Base-by-base conservation (phyloP, 2,888 invertebrate species). In the Melieria picta region DNA sequence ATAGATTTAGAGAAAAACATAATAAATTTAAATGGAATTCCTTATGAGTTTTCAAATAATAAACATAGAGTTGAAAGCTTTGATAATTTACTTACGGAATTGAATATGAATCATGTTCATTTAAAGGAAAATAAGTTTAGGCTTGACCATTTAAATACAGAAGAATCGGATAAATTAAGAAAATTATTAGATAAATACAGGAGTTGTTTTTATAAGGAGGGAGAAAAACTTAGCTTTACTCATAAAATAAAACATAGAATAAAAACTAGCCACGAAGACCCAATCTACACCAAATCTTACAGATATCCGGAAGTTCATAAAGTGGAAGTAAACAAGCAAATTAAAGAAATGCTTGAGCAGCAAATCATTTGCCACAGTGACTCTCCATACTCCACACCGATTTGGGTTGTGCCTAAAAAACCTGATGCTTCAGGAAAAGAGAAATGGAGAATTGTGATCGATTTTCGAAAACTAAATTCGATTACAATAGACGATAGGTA, bases 141-240 rank as follows among this genome's bases (percentile, higher is more conserved):
- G 3, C 47, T 69, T 64, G 55, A 69, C 55, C 52, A 72, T 13
- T 50, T 72, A 4, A 68, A 68, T 9, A 10, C 30, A 46, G 65
- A 72, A 16, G 72, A 72, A 58, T 55, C 46, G 9, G 1, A 47
- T 9, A 58, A 48, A 9, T 43, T 58, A 60, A 57, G 42, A 55
- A 65, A 50, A 56, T 58, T 69, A 55, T 65, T 65, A 45, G 47
- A 30, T 52, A 61, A 61, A 58, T 69, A 72, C 4, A 58, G 63
- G 50, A 58, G 48, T 7, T 13, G 87, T 86, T 88, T 88, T 43
- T 71, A 64, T 62, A n/a, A n/a, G n/a, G 69, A 72, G 48, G 57
- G 69, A 57, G 62, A 71, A 9, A 42, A 48, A n/a, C 71, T 71
- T 11, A 72, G 70, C 42, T 74, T 68, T 30, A 74, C 74, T 61